Evolutionary conservation across 2,888 invertebrate genomes (phyloP).

Genomic region (Agrochola circellaris): DNA sequence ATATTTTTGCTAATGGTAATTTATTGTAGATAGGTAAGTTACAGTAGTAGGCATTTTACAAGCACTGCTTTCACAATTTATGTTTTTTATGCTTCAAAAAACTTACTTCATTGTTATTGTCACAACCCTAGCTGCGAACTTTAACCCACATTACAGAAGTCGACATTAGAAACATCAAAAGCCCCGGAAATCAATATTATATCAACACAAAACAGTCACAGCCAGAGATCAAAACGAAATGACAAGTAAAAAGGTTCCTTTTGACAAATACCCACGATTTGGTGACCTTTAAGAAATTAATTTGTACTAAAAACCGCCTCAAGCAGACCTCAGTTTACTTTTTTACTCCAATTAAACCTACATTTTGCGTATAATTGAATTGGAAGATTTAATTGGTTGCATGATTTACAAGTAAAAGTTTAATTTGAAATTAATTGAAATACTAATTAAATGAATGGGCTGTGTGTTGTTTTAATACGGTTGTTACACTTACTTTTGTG

Average conservation of each 20-base stretch:
- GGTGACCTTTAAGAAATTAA: constrained; percentile 43
- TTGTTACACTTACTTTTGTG: not conserved
- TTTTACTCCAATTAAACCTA: constrained; percentile 21
- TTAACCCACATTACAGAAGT: constrained; percentile 10
- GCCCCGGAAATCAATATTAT: constrained; percentile 6
- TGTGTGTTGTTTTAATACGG: constrained; percentile 10
- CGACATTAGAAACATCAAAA: constrained; percentile 15
- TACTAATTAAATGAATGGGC: not conserved
- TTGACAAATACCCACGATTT: constrained; percentile 30
- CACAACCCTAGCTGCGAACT: not conserved
- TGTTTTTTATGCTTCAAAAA: not conserved
- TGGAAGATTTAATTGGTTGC: not conserved
- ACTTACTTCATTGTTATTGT: too few species aligned
- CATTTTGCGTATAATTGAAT: constrained; percentile 13
- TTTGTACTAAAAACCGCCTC: constrained; percentile 36
- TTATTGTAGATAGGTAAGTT: not conserved
- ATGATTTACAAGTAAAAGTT: not conserved
- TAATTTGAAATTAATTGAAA: constrained; percentile 5
- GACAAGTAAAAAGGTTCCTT: constrained; percentile 27
- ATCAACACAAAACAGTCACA: constrained; percentile 14
- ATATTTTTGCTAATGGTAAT: not conserved
- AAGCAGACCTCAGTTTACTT: constrained; percentile 9
- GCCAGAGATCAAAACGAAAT: constrained; percentile 10
- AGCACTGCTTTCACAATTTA: not conserved
- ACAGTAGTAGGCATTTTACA: not conserved